Conservation (phyloP, 2,113 vertebrate species). For the Lophius piscatorius region DNA sequence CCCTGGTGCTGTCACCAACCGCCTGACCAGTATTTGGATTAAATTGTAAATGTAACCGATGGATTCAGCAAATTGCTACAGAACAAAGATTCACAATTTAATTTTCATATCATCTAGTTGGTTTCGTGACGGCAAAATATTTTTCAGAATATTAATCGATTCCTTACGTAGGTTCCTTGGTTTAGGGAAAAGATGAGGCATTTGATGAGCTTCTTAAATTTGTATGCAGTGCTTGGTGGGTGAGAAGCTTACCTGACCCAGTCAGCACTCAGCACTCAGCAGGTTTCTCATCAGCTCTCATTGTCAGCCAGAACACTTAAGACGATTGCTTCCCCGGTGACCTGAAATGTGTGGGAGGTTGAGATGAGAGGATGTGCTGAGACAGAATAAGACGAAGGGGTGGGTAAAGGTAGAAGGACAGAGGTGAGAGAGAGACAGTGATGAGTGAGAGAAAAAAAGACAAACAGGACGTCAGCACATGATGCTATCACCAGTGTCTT, state of each 20-base stretch:
- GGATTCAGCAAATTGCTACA: neutral
- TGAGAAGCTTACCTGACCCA: slow-evolving; percentile 53
- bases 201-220: slow-evolving; percentile 40
- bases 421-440: slow-evolving; percentile 3
- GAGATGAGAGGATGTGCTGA: slow-evolving; percentile 58
- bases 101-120: too few relatives aligned
- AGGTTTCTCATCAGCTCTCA: slow-evolving; percentile 67
- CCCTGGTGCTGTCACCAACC: slow-evolving; percentile 2
- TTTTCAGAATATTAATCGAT: too few relatives aligned
- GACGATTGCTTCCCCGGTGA: slow-evolving; percentile 73
- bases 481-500: slow-evolving; percentile 5
- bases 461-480: neutral
- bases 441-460: slow-evolving; percentile 11
- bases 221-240: slow-evolving; percentile 48
- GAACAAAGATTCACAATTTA: neutral
- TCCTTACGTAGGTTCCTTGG: too few relatives aligned
- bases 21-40: neutral
- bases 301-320: slow-evolving; percentile 79
- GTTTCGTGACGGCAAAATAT: too few relatives aligned
- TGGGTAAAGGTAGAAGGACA: slow-evolving; percentile 16
- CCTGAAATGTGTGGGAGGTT: slow-evolving; percentile 63
- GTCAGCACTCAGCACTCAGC: slow-evolving; percentile 51
- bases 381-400: slow-evolving; percentile 17
- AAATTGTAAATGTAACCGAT: neutral
- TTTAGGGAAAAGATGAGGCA: slow-evolving; percentile 4